A percentile compares a stretch with the other conserved stretches of the same genome.
phyloP scores from a whole-genome alignment of 2,888 invertebrate species.

The Hirtodrosophila confusa region DNA sequence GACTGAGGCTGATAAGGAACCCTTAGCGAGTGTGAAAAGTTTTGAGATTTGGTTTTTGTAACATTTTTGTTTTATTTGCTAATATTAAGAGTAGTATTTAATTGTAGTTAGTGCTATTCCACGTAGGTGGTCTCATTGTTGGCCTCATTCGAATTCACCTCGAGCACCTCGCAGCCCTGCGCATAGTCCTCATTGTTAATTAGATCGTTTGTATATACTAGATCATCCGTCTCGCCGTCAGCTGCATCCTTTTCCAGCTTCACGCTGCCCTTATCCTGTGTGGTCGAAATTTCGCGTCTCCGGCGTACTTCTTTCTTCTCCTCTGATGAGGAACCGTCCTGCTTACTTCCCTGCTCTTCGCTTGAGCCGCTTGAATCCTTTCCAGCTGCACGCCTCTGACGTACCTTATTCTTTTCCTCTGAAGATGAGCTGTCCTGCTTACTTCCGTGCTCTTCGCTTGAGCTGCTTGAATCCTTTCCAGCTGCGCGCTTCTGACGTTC shows the following conservation, averaged over 20 bases:
- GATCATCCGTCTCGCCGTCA: conserved; percentile 7
- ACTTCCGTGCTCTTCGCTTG: too few species aligned
- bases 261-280: neutral
- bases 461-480: conserved; percentile 6
- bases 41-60: neutral
- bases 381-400: too few species aligned
- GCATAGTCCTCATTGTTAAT: conserved; percentile 70
- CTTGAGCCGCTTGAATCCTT: conserved; percentile 7
- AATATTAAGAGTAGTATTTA: conserved; percentile 11
- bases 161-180: conserved; percentile 75
- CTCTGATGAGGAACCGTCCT: conserved; percentile 2
- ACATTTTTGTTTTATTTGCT: conserved; percentile 18
- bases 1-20: neutral
- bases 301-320: neutral
- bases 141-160: conserved; percentile 65
- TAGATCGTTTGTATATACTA: neutral
- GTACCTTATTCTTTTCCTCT: too few species aligned
- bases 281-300: neutral
- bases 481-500: neutral
- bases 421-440: too few species aligned
- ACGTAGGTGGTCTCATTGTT: conserved; percentile 70
- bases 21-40: neutral
- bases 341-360: conserved; percentile 11
- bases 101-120: conserved; percentile 16
- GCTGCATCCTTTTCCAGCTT: neutral